A percentile compares a stretch with the other conserved stretches of the same genome.
Evolutionary conservation across 2,888 invertebrate species (phyloP).

Genomic region (Agriotes lineatus): DNA sequence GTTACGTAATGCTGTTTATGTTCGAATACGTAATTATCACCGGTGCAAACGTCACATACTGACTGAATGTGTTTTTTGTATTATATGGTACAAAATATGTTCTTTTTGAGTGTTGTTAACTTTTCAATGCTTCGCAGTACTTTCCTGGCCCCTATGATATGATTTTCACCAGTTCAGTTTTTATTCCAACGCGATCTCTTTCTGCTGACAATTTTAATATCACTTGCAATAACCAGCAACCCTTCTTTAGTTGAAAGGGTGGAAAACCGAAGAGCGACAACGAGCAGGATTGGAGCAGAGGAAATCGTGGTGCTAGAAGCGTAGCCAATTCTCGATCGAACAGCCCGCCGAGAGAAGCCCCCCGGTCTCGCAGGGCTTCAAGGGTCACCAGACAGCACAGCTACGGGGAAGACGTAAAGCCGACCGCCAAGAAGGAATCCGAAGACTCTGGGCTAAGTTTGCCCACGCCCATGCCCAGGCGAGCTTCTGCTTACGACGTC

Average conservation of each 20-base stretch:
- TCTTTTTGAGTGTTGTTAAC: too few relatives aligned
- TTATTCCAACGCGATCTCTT: too few relatives aligned
- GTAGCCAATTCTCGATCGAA: constrained; percentile 74
- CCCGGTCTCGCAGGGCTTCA: constrained; percentile 72
- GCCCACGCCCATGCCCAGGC: constrained; percentile 81
- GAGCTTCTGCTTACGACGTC: constrained; percentile 88
- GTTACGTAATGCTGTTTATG: too few relatives aligned
- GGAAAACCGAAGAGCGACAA: constrained; percentile 70
- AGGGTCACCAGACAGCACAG: constrained; percentile 81
- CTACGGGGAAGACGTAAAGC: constrained; percentile 81
- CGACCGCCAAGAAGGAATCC: constrained; percentile 52
- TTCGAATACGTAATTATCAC: too few relatives aligned
- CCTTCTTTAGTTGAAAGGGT: constrained; percentile 74
- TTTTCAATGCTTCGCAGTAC: too few relatives aligned
- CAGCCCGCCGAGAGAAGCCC: constrained; percentile 67
- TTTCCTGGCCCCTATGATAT: too few relatives aligned
- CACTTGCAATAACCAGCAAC: too few relatives aligned
- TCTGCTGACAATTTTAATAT: too few relatives aligned
- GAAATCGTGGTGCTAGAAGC: constrained; percentile 71
- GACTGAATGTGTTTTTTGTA: too few relatives aligned
- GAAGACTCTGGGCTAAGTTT: constrained; percentile 74
- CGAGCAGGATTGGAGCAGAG: constrained; percentile 69
- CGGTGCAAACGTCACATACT: too few relatives aligned
- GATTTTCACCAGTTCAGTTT: too few relatives aligned
- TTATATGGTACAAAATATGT: too few relatives aligned